Percentiles rank a stretch among this genome's conserved stretches.
Conservation (phyloP, 2,888 invertebrate genomes). For the Scrobipalpa atriplicella region DNA sequence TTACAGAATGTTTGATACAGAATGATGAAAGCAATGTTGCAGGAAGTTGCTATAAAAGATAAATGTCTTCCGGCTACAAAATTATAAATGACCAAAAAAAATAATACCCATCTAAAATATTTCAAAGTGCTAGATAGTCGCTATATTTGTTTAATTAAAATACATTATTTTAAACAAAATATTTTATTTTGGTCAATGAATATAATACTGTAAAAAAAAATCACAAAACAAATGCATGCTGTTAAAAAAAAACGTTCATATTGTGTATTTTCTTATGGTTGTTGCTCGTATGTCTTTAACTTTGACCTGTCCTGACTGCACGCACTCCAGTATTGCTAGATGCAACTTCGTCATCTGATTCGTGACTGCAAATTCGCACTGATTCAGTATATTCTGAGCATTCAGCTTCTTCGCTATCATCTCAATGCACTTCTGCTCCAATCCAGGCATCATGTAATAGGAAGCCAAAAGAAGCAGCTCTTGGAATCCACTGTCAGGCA, state of each 20-base stretch:
- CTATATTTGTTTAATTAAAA: too few species aligned
- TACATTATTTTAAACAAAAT: too few species aligned
- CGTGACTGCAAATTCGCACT: constrained; percentile 26
- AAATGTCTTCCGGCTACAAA: too few species aligned
- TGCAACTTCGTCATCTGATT: constrained; percentile 27
- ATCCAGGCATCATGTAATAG: constrained; percentile 20
- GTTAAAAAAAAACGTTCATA: neutral
- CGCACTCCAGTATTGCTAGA: constrained; percentile 26
- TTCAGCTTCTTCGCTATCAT: constrained; percentile 22
- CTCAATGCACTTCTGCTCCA: constrained; percentile 25
- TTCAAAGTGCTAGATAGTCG: too few species aligned
- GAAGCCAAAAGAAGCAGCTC: constrained; percentile 16
- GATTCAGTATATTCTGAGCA: neutral
- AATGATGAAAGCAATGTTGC: too few species aligned
- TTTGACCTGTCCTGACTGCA: constrained; percentile 24
- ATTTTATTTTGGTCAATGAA: too few species aligned
- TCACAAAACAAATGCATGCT: neutral
- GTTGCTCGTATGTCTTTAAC: constrained; percentile 26
- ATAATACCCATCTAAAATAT: too few species aligned
- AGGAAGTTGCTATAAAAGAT: too few species aligned
- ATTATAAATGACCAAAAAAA: too few species aligned
- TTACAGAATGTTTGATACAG: too few species aligned
- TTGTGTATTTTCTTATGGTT: neutral
- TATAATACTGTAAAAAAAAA: too few species aligned
- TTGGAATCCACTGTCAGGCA: constrained; percentile 16